Base-by-base conservation (phyloP, 2,797 vertebrate species). In the Erethizon dorsatum region DNA sequence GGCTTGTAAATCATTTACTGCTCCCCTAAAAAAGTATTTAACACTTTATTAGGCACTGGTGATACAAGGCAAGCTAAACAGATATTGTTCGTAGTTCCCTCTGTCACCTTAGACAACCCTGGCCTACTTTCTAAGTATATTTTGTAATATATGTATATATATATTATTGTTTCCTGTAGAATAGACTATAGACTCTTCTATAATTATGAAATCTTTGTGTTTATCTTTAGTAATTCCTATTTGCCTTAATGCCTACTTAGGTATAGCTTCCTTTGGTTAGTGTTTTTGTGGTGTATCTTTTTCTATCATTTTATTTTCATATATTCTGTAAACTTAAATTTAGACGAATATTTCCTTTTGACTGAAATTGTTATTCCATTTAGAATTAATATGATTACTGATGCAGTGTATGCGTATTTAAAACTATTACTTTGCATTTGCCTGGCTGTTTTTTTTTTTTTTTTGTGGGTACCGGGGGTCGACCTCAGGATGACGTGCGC, bases 261-360 rank as follows among this genome's bases (percentile, higher is more conserved):
- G 28, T 59, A 69, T 61, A 92, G 28, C 41, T 95, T 88, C n/a
- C 65, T 89, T 54, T 79, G 71, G 69, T 69, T 61, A 71, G 28
- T 84, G 6, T 89, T 84, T 92, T 92, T 54, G 37, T 28, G 41
- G 6, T 37, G 10, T 78, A 28, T 59, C 5, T 67, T 88, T 50
- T n/a, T 52, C 79, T 5, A 78, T 57, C 20, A n/a, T 67, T 92
- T 84, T 78, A 5, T 45, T 88, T 88, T 61, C 52, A 83, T n/a
- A 20, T 33, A 67, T 57, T 88, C 71, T 61, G 12, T 54, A 57
- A 59, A 5, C 11, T 47, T 93, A 63, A 33, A 47, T 95, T 91
- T 89, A 80, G 28, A 13, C 8, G 1, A 88, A 57, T 73, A 31
- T 87, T 54, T 67, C 13, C 47, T 67, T 86, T 28, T 86, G 50